Evolutionary conservation across 2,888 invertebrate species (phyloP).

Genomic region (Drosophila putrida): DNA sequence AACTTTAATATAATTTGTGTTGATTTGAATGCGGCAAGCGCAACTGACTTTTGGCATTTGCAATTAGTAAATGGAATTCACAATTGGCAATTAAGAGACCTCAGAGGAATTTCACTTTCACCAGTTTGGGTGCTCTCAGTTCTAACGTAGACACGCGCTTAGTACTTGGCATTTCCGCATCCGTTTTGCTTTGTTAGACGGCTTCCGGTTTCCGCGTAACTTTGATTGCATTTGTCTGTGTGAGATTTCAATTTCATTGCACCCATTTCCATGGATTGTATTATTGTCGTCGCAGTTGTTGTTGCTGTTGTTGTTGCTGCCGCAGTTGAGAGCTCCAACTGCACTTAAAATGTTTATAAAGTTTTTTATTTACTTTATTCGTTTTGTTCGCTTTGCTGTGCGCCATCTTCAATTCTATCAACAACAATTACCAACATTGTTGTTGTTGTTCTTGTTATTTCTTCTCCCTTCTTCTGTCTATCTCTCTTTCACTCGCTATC

Average conservation of each 20-base stretch:
- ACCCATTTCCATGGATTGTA: constrained; percentile 54
- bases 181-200: constrained; percentile 69
- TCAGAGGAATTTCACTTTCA: constrained; percentile 23
- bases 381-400: constrained; percentile 40
- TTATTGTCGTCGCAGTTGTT: constrained; percentile 23
- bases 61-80: constrained; percentile 39
- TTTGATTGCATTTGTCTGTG: constrained; percentile 52
- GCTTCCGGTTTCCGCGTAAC: constrained; percentile 51
- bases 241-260: constrained; percentile 72
- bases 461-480: constrained; percentile 12
- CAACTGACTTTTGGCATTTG: constrained; percentile 53
- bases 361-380: constrained; percentile 61
- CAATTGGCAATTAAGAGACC: constrained; percentile 29
- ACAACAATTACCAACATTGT: constrained; percentile 33
- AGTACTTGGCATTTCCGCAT: constrained; percentile 65
- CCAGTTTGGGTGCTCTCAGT: constrained; percentile 32
- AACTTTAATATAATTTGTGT: constrained; percentile 41
- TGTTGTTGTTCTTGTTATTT: constrained; percentile 12
- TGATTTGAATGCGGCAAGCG: constrained; percentile 21
- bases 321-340: constrained; percentile 46
- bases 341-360: constrained; percentile 77
- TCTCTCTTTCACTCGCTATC: constrained; percentile 12
- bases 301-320: constrained; percentile 12
- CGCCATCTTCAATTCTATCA: constrained; percentile 53
- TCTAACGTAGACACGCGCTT: constrained; percentile 21